Base-by-base conservation (phyloP, 2,113 vertebrate species). In the Osmerus eperlanus region DNA sequence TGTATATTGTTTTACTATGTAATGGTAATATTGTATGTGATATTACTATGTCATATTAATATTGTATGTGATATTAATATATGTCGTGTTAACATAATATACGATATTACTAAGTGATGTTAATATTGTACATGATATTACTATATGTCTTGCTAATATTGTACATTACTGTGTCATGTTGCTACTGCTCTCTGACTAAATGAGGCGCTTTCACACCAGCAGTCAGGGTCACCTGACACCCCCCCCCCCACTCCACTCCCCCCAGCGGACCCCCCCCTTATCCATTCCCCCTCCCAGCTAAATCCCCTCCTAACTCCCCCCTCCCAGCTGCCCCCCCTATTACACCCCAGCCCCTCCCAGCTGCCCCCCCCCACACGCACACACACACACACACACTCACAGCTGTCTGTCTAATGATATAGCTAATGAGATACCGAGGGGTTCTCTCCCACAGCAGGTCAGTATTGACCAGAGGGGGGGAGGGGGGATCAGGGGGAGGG, bases 391-490 rank as follows among this genome's bases (percentile, higher is more conserved):
- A 56, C 55, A 56, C 58, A n/a, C 58, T n/a, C 61, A 86, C 90
- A 91, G 91, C 89, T 92, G 91, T 90, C 87, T 78, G 72, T 28
- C 86, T 91, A 92, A 92, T 90, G 90, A 91, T 92, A 91, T 89
- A 92, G 87, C 88, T 92, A 92, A 90, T 92, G 89, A 89, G 88
- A 90, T 89, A 90, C 90, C 89, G 90, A 88, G 86, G 89, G 82
- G 82, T 86, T 86, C 80, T 73, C 74, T 74, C 78, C 11, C 41
- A 32, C 70, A 65, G 41, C 21, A 19, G 29, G 36, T 53, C 65
- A 61, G 68, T 61, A 67, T 67, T n/a, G 41, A 32, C 1, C 23
- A 25, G 18, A 11, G 13, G 56, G 32, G 56, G 4, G 32, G 56
- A 15, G 15, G 19, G 16, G 16, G 23, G 19, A 29, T 23, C 71